Percentiles rank a stretch among this genome's conserved stretches.
phyloP scores from a whole-genome alignment of 2,113 vertebrate species.

The Corvus moneduloides region DNA sequence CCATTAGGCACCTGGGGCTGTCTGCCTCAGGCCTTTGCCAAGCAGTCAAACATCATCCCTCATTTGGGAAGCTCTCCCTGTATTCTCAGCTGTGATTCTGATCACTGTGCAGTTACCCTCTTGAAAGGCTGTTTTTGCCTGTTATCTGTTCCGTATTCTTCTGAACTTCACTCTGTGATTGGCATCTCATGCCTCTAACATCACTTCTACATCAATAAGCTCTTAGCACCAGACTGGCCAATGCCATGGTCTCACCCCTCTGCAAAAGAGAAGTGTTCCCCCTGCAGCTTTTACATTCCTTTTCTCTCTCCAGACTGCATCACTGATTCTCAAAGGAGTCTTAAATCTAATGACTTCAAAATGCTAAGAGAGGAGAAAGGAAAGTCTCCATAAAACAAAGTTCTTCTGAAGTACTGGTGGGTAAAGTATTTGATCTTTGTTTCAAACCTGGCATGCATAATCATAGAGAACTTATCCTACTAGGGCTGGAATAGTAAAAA shows the following conservation, averaged over 20 bases:
- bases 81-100: not conserved
- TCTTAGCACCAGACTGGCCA: not conserved
- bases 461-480: not conserved
- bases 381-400: not conserved
- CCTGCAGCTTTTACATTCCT: not conserved
- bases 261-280: not conserved
- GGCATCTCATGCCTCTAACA: constrained; percentile 1
- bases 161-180: not conserved
- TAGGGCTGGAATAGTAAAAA: not conserved
- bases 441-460: not conserved
- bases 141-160: not conserved
- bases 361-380: not conserved
- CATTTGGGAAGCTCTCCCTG: not conserved
- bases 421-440: not conserved
- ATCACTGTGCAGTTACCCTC: not conserved
- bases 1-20: not conserved
- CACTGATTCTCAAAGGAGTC: not conserved
- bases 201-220: not conserved
- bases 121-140: not conserved
- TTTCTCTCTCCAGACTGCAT: not conserved
- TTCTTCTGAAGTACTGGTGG: not conserved
- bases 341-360: not conserved
- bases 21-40: not conserved
- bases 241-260: not conserved
- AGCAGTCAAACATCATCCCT: not conserved